A percentile compares a stretch with the other conserved stretches of the same genome.
Evolutionary conservation across 2,113 vertebrate genomes (phyloP).

Genomic region (Scalopus aquaticus): DNA sequence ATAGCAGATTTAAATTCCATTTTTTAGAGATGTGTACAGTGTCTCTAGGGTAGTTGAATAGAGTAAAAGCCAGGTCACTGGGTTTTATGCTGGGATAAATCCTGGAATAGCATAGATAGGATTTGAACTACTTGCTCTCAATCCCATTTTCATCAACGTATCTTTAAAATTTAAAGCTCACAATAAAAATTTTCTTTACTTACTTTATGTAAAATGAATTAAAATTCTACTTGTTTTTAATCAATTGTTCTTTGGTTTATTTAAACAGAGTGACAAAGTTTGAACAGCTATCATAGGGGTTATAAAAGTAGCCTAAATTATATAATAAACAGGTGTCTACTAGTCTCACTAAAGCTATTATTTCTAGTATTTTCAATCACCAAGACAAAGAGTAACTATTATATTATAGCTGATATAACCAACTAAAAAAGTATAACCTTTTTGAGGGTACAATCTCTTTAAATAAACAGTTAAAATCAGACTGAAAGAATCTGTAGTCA

Average conservation of each 20-base stretch:
- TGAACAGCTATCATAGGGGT: not conserved
- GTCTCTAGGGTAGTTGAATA: not conserved
- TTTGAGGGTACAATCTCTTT: not conserved
- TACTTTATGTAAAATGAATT: no score
- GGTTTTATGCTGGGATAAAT: no score
- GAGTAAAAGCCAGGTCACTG: not conserved
- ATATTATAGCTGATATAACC: not conserved
- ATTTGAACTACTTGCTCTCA: no score
- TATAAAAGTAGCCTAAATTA: not conserved
- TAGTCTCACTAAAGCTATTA: not conserved
- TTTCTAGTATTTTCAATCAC: not conserved
- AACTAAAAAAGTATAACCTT: not conserved
- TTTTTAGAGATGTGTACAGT: not conserved
- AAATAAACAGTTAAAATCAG: not conserved
- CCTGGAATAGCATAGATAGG: not conserved
- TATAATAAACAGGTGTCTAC: not conserved
- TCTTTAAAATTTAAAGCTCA: no score
- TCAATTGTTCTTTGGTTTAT: constrained; percentile 39
- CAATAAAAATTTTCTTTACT: not conserved
- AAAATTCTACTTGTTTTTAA: no score
- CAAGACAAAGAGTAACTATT: not conserved
- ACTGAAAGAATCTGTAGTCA: not conserved
- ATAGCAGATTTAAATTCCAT: not conserved
- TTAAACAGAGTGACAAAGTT: constrained; percentile 10
- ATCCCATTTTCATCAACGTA: not conserved